These are phyloP conservation scores for Trichopria drosophilae DNA, from an alignment of 2,888 invertebrate species.

Conservation along the genomic window DNA sequence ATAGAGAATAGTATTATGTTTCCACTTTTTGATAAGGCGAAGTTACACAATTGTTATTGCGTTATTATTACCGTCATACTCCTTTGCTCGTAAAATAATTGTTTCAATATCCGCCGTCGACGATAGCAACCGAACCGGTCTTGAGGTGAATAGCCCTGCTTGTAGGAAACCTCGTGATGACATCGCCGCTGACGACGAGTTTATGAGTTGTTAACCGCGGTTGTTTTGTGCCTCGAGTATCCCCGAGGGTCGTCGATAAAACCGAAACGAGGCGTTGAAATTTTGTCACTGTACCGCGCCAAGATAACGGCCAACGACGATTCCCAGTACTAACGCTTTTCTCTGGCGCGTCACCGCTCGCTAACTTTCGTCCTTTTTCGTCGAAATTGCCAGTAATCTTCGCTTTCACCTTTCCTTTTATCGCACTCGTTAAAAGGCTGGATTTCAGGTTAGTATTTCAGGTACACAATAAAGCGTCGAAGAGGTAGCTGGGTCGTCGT, in stretches of 20 bases:
- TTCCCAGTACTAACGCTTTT: constrained; percentile 38
- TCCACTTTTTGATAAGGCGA: too few species aligned
- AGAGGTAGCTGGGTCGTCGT: too few species aligned
- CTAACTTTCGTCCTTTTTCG: constrained; percentile 13
- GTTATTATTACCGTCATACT: constrained; percentile 45
- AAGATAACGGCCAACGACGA: constrained; percentile 37
- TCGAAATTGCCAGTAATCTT: too few species aligned
- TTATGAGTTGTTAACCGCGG: constrained; percentile 50
- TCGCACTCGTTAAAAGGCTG: too few species aligned
- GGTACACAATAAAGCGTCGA: too few species aligned
- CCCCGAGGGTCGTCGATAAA: constrained; percentile 44
- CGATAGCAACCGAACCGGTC: constrained; percentile 9
- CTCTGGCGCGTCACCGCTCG: constrained; percentile 18
- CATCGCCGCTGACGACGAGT: constrained; percentile 40
- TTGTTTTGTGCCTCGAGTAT: constrained; percentile 38
- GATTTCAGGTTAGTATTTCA: too few species aligned
- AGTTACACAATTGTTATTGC: too few species aligned
- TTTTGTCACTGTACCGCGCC: constrained; percentile 35
- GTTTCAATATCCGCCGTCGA: constrained; percentile 44
- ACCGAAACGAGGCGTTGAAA: constrained; percentile 46
- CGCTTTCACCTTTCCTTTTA: constrained; percentile 7
- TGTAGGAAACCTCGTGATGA: too few species aligned
- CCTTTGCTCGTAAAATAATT: constrained; percentile 48
- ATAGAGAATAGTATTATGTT: too few species aligned
- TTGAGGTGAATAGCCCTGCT: constrained; percentile 7